Evolutionary conservation across 2,888 invertebrate species (phyloP), one percentile per base, ranked within the genome.

Genomic region (Spilarctia lutea): DNA sequence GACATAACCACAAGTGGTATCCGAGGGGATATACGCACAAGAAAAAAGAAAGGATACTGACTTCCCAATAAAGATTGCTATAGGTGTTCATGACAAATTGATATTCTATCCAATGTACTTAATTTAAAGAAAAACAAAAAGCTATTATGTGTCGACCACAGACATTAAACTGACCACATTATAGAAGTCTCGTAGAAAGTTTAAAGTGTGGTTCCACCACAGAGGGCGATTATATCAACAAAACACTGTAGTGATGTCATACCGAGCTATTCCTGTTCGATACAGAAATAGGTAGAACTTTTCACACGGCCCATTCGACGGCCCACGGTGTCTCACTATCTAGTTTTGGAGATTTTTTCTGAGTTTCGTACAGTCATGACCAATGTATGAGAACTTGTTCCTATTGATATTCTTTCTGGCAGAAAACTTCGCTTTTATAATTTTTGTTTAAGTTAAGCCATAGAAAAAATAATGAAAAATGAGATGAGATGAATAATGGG

Each of bases 201-300:
- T n/a, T 16, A 66, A 33, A 24, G 81, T 71, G 70, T 81, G 78
- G 85, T 75, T 68, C 80, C 80, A 75, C 52, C 70, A 70, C 81
- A 79, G 81, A 80, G 83, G 81, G 78, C 80, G 86, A 81, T 81
- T 84, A 84, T 85, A 85, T 84, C 84, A 87, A 86, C 87, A 87
- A 83, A 83, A 83, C 86, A 85, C 77, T 81, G 72, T 35, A 8
- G 76, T 88, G 87, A 88, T 88, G 88, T 88, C 87, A 88, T 66
- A 4, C 75, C n/a, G 72, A 33, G 83, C 90, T 92, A 93, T 92
- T 92, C 90, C 86, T 83, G 89, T 79, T 76, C 78, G 78, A 72
- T 87, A 89, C 88, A 87, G 87, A 92, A 92, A 92, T 92, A 91
- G 89, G 87, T 80, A 83, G 72, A 71, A 79, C 84, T 89, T 92